Conservation (phyloP, 2,113 vertebrate species). For the Ctenodactylus gundi region DNA sequence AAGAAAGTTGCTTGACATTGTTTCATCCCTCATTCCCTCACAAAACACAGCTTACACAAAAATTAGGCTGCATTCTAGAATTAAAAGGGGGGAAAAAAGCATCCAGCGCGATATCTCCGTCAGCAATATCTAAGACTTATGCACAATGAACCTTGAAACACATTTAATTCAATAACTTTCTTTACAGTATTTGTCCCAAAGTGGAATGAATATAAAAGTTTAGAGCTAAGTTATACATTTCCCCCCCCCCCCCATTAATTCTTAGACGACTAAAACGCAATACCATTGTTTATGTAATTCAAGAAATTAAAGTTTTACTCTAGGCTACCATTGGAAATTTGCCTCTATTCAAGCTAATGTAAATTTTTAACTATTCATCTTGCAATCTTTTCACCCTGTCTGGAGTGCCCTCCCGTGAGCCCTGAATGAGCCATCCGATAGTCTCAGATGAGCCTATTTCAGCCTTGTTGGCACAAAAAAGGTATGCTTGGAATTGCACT, state of each 20-base stretch:
- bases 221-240: neutral
- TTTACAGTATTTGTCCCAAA: neutral
- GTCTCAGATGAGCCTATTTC: neutral
- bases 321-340: conserved; percentile 27
- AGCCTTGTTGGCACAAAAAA: neutral
- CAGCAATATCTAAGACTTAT: neutral
- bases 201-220: neutral
- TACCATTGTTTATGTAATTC: neutral
- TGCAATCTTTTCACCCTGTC: neutral
- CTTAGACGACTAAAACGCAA: neutral
- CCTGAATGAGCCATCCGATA: too few relatives aligned
- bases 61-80: neutral
- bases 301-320: conserved; percentile 41
- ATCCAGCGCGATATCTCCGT: neutral
- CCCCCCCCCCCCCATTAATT: neutral
- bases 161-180: neutral
- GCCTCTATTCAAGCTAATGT: neutral
- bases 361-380: neutral
- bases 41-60: neutral
- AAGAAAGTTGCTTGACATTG: neutral
- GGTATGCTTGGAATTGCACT: neutral
- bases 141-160: neutral
- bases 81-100: neutral
- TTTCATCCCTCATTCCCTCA: fast-evolving
- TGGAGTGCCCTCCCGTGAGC: neutral